These are phyloP conservation scores for Schizopygopsis malacanthus DNA, from an alignment of 2,797 vertebrate species.

Conservation along the genomic window DNA sequence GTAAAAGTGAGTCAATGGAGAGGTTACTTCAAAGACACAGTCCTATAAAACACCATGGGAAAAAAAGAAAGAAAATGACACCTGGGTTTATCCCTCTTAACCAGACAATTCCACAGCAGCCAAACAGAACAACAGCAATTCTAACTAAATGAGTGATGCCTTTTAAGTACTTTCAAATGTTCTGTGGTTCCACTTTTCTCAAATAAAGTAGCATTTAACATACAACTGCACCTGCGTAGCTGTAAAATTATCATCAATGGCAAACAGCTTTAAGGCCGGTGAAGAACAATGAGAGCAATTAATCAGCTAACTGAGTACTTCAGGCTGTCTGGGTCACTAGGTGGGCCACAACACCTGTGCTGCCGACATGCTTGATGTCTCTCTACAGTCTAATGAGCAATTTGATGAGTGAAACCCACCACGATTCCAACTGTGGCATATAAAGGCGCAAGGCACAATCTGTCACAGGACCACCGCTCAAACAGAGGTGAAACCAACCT, in stretches of 20 bases:
- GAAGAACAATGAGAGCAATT: conserved; percentile 53
- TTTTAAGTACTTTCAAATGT: background rate
- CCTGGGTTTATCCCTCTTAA: conserved; percentile 14
- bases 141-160: background rate
- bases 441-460: conserved; percentile 54
- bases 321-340: conserved; percentile 49
- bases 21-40: conserved; percentile 15
- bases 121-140: background rate
- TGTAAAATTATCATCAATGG: conserved; percentile 45
- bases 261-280: conserved; percentile 47
- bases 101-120: conserved; percentile 5
- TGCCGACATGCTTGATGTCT: conserved; percentile 60
- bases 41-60: background rate
- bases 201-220: conserved; percentile 22
- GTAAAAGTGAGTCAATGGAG: conserved; percentile 30
- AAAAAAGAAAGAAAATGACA: background rate
- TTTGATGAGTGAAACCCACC: conserved; percentile 67
- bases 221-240: background rate
- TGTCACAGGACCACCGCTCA: conserved; percentile 48
- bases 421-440: conserved; percentile 62
- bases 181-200: background rate
- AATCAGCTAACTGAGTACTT: conserved; percentile 53
- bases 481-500: conserved; percentile 49
- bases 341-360: conserved; percentile 51
- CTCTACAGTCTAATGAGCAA: conserved; percentile 57